A percentile compares a stretch with the other conserved stretches of the same genome.
These are phyloP conservation scores for Dendroctonus ponderosae DNA, from an alignment of 1,140 invertebrate species.

Conservation along the genomic window DNA sequence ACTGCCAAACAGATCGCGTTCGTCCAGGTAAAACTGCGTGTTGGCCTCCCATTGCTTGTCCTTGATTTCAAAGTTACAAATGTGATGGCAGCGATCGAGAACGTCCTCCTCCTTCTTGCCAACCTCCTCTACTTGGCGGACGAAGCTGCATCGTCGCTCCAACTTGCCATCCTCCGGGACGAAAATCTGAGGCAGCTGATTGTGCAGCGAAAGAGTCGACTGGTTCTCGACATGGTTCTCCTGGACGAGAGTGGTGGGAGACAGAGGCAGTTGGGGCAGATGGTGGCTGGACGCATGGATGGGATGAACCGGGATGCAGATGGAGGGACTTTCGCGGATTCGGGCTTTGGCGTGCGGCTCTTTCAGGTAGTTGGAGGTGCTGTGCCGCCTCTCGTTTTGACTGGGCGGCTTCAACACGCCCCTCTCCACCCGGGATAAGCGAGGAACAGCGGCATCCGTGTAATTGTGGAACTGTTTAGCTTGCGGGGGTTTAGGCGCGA, in stretches of 20 bases:
- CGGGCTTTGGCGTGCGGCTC: slow-evolving; percentile 44
- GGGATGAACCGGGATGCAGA: slow-evolving; percentile 48
- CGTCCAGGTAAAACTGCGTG: slow-evolving; percentile 44
- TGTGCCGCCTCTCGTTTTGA: slow-evolving; percentile 45
- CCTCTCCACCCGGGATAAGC: slow-evolving; percentile 46
- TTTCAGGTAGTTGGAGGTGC: slow-evolving; percentile 49
- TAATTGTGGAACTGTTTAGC: slow-evolving; percentile 58
- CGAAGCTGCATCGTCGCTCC: slow-evolving; percentile 50
- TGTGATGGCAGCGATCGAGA: slow-evolving; percentile 47
- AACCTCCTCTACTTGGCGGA: slow-evolving; percentile 49
- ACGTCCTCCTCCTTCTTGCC: slow-evolving; percentile 45
- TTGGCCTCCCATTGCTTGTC: slow-evolving; percentile 46
- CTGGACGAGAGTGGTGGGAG: slow-evolving; percentile 27
- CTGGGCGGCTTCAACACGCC: slow-evolving; percentile 43
- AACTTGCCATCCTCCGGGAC: slow-evolving; percentile 44
- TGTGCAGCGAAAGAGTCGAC: slow-evolving; percentile 28
- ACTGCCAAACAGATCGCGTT: slow-evolving; percentile 46
- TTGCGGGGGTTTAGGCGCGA: slow-evolving; percentile 47
- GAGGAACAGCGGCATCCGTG: slow-evolving; percentile 42
- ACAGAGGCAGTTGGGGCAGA: slow-evolving; percentile 33
- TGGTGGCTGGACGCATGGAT: slow-evolving; percentile 32
- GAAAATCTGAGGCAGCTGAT: slow-evolving; percentile 48
- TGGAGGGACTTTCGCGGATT: slow-evolving; percentile 48
- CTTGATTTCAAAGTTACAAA: slow-evolving; percentile 50
- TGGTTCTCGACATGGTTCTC: slow-evolving; percentile 24